Base-by-base conservation (phyloP, 2,797 vertebrate genomes). In the Erethizon dorsatum region DNA sequence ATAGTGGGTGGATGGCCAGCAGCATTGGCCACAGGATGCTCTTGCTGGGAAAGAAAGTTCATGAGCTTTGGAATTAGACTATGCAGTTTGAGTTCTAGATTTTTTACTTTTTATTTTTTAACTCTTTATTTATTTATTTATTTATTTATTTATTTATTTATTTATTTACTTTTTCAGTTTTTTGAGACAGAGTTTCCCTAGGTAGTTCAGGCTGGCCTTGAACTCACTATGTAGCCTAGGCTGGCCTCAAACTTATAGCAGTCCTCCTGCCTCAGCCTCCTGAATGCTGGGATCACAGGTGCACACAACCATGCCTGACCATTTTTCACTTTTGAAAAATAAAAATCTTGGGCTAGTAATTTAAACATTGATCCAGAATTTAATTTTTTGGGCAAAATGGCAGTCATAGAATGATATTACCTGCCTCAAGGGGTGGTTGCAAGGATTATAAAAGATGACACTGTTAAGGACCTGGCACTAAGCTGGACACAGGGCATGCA, bases 361-460 rank as follows among this genome's bases (percentile, higher is more conserved):
- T 84, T 69, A 79, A 26, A 20, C 71, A 86, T 84, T 92, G 85
- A 88, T 5, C 31, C 33, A 1, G 33, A 50, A 26, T 79, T 93
- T 95, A 73, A 45, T 41, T 57, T 87, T 84, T 28, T 18, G 52
- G 50, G 59, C 61, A 91, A 88, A 78, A 61, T n/a, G 63, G 59
- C 24, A 71, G 33, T 59, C 28, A 71, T 71, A 75, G 59, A 45
- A 33, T 80, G 63, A 82, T 18, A 47, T 75, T 24, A 33, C 56
- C 73, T 85, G 10, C 26, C 9, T 93, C 18, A 54, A 47, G 15
- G 28, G 12, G 45, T 61, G 69, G 63, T 75, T 54, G 6, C 12
- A 12, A 91, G 63, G 28, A 67, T 96, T 13, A 17, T 69, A 57
- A 37, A 28, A 83, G 54, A 83, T 59, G 73, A 37, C 5, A 4